phyloP scores from a whole-genome alignment of 1,140 invertebrate genomes.

The Temnothorax curvispinosus region DNA sequence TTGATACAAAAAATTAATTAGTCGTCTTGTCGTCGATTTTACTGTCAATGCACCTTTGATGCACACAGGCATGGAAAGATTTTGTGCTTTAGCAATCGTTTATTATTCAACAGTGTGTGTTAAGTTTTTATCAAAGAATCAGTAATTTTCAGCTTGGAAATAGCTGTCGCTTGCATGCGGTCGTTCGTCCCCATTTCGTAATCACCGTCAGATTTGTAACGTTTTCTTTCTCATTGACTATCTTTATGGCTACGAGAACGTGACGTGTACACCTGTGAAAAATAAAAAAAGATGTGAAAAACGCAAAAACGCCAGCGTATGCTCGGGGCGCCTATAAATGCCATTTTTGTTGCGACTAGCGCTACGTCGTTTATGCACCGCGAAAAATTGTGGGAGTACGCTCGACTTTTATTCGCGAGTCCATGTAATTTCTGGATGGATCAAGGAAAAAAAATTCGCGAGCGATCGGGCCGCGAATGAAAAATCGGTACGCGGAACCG shows the following conservation, averaged over 20 bases:
- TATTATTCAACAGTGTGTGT: slow-evolving; percentile 58
- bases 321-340: neutral
- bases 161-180: neutral
- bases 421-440: neutral
- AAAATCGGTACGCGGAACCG: neutral
- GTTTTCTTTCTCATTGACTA: neutral
- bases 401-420: slow-evolving; percentile 7
- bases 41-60: neutral
- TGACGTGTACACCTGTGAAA: slow-evolving; percentile 7
- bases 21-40: neutral
- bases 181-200: slow-evolving; percentile 10
- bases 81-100: slow-evolving; percentile 27
- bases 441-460: neutral
- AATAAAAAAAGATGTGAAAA: neutral
- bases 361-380: neutral
- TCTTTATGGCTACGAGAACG: slow-evolving; percentile 32
- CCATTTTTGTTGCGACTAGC: slow-evolving; percentile 14
- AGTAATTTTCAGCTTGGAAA: slow-evolving; percentile 13
- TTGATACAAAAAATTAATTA: neutral
- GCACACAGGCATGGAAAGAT: neutral
- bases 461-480: neutral
- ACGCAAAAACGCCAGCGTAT: neutral
- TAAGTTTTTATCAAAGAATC: slow-evolving; percentile 10
- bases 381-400: neutral
- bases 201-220: slow-evolving; percentile 45